These are phyloP conservation scores for Melitaea cinxia DNA, from an alignment of 1,140 invertebrate species.

Conservation along the genomic window DNA sequence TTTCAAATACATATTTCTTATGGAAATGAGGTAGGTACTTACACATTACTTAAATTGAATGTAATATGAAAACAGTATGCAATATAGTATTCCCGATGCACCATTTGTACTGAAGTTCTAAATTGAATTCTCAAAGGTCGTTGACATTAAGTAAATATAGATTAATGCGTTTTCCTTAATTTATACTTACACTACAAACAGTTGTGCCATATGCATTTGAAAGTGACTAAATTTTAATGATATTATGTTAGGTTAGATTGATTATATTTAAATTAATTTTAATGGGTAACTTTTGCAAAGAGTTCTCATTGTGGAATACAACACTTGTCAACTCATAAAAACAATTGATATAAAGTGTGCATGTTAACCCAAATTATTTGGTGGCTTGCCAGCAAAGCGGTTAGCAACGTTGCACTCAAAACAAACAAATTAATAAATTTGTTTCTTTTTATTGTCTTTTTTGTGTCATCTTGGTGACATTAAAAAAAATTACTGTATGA, in stretches of 20 bases:
- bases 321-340: slow-evolving; percentile 8
- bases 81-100: neutral
- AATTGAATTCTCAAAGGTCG: neutral
- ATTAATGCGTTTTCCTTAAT: neutral
- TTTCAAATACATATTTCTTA: neutral
- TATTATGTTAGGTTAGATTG: neutral
- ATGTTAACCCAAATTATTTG: slow-evolving; percentile 28
- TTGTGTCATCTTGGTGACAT: neutral
- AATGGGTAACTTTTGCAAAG: neutral
- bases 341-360: slow-evolving; percentile 7
- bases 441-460: slow-evolving; percentile 16
- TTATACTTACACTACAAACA: neutral
- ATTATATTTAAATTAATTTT: too few relatives aligned
- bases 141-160: slow-evolving; percentile 1
- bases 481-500: too few relatives aligned
- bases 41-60: neutral
- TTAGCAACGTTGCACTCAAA: slow-evolving; percentile 27
- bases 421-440: slow-evolving; percentile 28
- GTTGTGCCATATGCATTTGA: too few relatives aligned
- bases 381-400: slow-evolving; percentile 28
- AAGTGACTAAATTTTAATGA: too few relatives aligned
- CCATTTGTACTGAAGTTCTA: neutral
- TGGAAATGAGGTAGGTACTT: neutral
- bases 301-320: neutral
- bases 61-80: neutral